Base-by-base conservation (phyloP, 2,888 invertebrate genomes). In the Cheiracanthium punctorium region DNA sequence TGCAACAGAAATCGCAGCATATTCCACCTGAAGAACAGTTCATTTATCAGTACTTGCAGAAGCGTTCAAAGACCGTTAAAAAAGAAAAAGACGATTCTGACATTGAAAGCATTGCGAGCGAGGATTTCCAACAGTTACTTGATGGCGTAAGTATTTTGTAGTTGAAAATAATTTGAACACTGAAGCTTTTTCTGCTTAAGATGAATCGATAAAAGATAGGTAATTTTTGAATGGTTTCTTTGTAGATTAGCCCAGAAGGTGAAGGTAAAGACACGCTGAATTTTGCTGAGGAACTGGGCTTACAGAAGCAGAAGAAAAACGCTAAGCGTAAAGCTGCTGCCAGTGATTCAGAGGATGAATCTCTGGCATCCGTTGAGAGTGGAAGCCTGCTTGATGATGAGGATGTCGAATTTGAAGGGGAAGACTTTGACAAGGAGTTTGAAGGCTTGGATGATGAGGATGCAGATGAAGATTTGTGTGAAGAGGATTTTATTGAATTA, bases 11-110 rank as follows among this genome's bases (percentile, higher is more conserved):
- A 7, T 91, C 91, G 88, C 89, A 89, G 2, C 90, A 74, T 28
- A 95, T 98, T 90, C 98, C 98, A 0, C 96, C 96, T 0, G 98
- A 99, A 90, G 98, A 99, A 91, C 93, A 94, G 87, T 98, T 96
- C 91, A 93, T 97, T 89, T 95, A 96, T 90, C 94, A 94, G 93
- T 96, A 92, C 88, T 89, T 91, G 80, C 86, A 88, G 4, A 82
- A 85, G 10, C 41, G 85, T 41, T 70, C 81, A 30, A 58, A 33
- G 2, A 10, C 88, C 58, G 87, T 77, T 29, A 87, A 81, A 32
- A 81, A 90, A 20, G 93, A 94, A 67, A 94, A 94, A 7, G 94
- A 94, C 43, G 93, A 93, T 70, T 93, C 93, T 89, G 94, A 94
- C 89, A 92, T 93, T 0, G 95, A 94, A 64, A 96, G 96, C 69